Evolutionary conservation across 2,888 invertebrate species (phyloP).

Genomic region (Hydroisotoma schaefferi): DNA sequence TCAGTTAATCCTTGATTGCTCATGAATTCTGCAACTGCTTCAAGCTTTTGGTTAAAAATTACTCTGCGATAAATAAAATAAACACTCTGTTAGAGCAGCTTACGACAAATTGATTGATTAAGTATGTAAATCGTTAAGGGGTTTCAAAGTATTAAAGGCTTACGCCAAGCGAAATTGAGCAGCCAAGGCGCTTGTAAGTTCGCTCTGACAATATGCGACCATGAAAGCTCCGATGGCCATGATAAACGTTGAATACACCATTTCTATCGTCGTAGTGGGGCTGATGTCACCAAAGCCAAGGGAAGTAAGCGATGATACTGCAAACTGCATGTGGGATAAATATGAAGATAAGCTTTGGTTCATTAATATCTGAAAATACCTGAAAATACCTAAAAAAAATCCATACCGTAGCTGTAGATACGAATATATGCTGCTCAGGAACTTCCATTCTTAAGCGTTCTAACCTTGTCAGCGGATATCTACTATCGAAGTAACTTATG

Average conservation of each 20-base stretch:
- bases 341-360: too few relatives aligned
- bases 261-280: conserved; percentile 26
- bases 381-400: too few relatives aligned
- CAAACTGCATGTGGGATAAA: conserved; percentile 4
- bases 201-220: conserved; percentile 36
- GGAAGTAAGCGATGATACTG: conserved; percentile 11
- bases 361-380: too few relatives aligned
- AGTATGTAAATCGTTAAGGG: too few relatives aligned
- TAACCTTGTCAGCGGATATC: too few relatives aligned
- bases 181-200: conserved; percentile 36
- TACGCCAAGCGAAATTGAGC: conserved; percentile 38
- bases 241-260: conserved; percentile 14
- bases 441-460: too few relatives aligned
- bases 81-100: background rate
- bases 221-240: conserved; percentile 34
- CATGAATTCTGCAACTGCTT: conserved; percentile 30
- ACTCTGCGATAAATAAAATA: conserved; percentile 15
- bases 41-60: conserved; percentile 33
- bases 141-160: too few relatives aligned
- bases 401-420: too few relatives aligned
- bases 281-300: conserved; percentile 38
- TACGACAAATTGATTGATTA: background rate
- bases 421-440: too few relatives aligned
- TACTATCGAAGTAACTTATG: too few relatives aligned
- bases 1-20: conserved; percentile 23